Percentiles rank a stretch among this genome's conserved stretches.
Conservation (phyloP, 2,888 invertebrate species). For the Myopa testacea region DNA sequence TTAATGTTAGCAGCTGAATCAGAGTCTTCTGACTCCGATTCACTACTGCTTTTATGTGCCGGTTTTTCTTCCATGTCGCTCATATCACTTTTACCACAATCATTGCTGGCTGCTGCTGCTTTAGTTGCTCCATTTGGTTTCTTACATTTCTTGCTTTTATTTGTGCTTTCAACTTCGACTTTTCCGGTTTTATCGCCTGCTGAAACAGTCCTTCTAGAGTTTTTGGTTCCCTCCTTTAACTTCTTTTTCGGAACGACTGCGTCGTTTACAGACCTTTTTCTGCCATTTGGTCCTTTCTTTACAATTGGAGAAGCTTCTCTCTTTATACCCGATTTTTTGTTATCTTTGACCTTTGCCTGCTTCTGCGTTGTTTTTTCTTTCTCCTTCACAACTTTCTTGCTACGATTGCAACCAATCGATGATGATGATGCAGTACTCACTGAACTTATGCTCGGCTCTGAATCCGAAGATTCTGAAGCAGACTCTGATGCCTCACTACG, state of each 20-base stretch:
- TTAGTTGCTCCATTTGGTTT: conserved; percentile 39
- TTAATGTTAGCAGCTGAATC: conserved; percentile 64
- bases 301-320: conserved; percentile 52
- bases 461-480: conserved; percentile 72
- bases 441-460: conserved; percentile 81
- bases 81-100: conserved; percentile 53
- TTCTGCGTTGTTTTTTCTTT: conserved; percentile 60
- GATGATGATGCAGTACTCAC: conserved; percentile 79
- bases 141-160: conserved; percentile 48
- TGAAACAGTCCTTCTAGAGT: conserved; percentile 34
- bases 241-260: conserved; percentile 46
- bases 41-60: conserved; percentile 51
- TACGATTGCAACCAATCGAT: conserved; percentile 38
- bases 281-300: conserved; percentile 54
- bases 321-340: conserved; percentile 51
- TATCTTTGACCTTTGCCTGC: conserved; percentile 29
- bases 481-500: conserved; percentile 88
- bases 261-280: conserved; percentile 45
- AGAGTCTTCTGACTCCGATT: conserved; percentile 62
- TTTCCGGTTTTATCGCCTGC: conserved; percentile 10
- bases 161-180: conserved; percentile 4
- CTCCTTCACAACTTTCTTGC: conserved; percentile 49
- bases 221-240: conserved; percentile 40
- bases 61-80: conserved; percentile 59
- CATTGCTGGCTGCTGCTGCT: conserved; percentile 42